A percentile compares a stretch with the other conserved stretches of the same genome.
These are phyloP conservation scores for Antheraea mylitta DNA, from an alignment of 1,140 invertebrate genomes.

Conservation along the genomic window DNA sequence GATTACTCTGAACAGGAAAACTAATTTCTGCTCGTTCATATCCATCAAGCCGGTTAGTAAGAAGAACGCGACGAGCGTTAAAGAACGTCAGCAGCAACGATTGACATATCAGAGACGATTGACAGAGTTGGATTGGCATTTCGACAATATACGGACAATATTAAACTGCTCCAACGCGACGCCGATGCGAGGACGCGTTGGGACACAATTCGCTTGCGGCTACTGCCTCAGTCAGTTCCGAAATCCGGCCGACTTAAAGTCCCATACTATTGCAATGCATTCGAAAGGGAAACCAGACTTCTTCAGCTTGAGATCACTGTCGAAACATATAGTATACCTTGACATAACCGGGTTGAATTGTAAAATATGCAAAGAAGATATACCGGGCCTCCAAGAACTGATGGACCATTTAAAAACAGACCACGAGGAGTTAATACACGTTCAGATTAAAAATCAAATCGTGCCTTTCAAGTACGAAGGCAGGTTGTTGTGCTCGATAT, in stretches of 20 bases:
- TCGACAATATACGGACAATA: constrained; percentile 39
- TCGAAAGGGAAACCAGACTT: constrained; percentile 23
- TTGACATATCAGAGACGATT: constrained; percentile 16
- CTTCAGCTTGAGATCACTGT: constrained; percentile 19
- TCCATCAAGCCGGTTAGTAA: constrained; percentile 21
- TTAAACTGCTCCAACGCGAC: constrained; percentile 45
- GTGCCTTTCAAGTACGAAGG: constrained; percentile 24
- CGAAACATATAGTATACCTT: constrained; percentile 26
- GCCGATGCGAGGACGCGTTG: constrained; percentile 32
- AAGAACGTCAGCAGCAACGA: constrained; percentile 20
- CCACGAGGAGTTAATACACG: constrained; percentile 30
- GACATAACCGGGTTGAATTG: constrained; percentile 40
- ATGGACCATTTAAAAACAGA: constrained; percentile 33
- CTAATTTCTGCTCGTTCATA: constrained; percentile 28
- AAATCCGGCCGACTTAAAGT: constrained; percentile 36
- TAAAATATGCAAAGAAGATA: constrained; percentile 25
- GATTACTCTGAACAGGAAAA: constrained; percentile 18
- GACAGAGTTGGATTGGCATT: constrained; percentile 37
- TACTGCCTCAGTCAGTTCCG: constrained; percentile 35
- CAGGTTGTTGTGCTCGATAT: constrained; percentile 19
- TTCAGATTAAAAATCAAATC: constrained; percentile 36
- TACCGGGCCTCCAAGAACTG: constrained; percentile 26
- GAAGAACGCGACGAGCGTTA: constrained; percentile 15
- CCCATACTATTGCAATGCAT: constrained; percentile 32
- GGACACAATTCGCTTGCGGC: constrained; percentile 34